A percentile compares a stretch with the other conserved stretches of the same genome.
phyloP scores from a whole-genome alignment of 2,797 vertebrate genomes.

The Ara ararauna region DNA sequence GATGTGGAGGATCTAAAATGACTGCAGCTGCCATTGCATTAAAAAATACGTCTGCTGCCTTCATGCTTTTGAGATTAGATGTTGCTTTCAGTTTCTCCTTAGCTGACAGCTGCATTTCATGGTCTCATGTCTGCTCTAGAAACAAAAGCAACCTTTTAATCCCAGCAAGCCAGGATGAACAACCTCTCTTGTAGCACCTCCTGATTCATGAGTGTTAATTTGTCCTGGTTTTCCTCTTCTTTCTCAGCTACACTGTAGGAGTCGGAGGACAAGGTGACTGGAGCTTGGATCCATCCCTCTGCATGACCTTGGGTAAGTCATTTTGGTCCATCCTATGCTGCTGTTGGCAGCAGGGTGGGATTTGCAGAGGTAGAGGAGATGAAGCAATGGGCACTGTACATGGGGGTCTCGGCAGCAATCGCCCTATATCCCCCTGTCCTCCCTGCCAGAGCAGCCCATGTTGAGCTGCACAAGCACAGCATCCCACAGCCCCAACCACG shows the following conservation, averaged over 20 bases:
- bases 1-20: neutral
- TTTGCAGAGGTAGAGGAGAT: neutral
- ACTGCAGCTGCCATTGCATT: neutral
- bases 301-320: neutral
- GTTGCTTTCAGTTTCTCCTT: neutral
- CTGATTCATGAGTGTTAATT: neutral
- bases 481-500: neutral
- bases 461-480: neutral
- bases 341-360: neutral
- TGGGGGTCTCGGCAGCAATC: rapidly evolving
- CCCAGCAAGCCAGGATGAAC: neutral
- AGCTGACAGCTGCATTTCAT: constrained; percentile 35
- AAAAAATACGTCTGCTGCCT: constrained; percentile 1
- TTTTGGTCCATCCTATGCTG: neutral
- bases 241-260: neutral
- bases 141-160: constrained; percentile 22
- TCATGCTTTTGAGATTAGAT: neutral
- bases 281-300: neutral
- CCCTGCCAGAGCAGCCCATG: neutral
- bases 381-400: rapidly evolving
- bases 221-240: neutral
- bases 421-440: rapidly evolving
- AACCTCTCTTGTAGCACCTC: neutral
- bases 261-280: neutral
- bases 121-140: neutral